Base-by-base conservation (phyloP, 2,888 invertebrate species). In the Agonopterix alstromeriana region DNA sequence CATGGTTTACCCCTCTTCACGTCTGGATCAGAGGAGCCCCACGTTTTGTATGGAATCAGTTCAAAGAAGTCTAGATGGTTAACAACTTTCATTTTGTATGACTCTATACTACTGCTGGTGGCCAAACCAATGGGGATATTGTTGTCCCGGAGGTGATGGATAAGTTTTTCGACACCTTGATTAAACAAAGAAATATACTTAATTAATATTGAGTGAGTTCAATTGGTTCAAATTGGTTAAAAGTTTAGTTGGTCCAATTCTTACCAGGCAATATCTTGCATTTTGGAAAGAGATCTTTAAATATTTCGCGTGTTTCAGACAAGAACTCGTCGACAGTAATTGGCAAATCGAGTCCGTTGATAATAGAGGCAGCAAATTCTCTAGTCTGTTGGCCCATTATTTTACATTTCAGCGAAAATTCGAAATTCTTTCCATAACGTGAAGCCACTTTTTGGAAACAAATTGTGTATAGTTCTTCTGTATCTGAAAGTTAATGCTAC, bases 1-100 rank as follows among this genome's bases (percentile, higher is more conserved):
- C 91, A 90, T 0, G 98, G 98, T 85, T 98, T 98, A 0, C 97
- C 96, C 43, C 90, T 81, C 68, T 93, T 93, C 1, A 98, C 96
- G 47, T 94, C 94, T 0, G 94, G 93, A 71, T 98, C 97, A 10
- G 93, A 93, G 8, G 94, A 93, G 0, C 95, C 96, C 61, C 93
- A 91, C 0, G 97, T 96, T 56, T 93, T 90, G 67, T 94, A 95
- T 48, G 90, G 70, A 49, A 96, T 92, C 44, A 93, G 67, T 5
- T 88, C 72, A 65, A 95, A 94, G 9, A 95, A 70, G 14, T 92
- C 90, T 64, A 93, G 90, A 67, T 95, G 93, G 27, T 92, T 89
- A 10, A 78, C 72, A 0, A 91, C 90, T 82, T 96, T 96, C 10
- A 95, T 61, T n/a, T 92, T 90, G 59, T 93, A 95, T 56, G 93